Evolutionary conservation across 1,140 invertebrate species (phyloP).

Genomic region (Brachionus plicatilis): DNA sequence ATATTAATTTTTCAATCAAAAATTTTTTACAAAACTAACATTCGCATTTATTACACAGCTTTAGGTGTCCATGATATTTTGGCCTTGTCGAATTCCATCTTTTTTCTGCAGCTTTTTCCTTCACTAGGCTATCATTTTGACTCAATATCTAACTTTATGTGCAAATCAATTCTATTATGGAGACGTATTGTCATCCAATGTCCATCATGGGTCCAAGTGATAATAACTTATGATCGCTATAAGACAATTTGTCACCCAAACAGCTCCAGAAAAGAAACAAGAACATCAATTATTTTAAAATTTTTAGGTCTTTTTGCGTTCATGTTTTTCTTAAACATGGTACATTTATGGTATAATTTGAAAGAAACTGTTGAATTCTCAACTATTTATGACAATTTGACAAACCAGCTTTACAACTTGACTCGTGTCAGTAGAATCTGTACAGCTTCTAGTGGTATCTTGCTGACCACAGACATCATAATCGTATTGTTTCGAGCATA

Average conservation of each 20-base stretch:
- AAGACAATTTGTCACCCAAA: background rate
- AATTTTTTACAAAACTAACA: background rate
- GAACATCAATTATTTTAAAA: background rate
- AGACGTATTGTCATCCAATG: background rate
- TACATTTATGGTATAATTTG: background rate
- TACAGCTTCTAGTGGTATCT: background rate
- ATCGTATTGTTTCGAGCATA: background rate
- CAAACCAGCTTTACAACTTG: background rate
- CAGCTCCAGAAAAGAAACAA: background rate
- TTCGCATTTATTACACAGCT: background rate
- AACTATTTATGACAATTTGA: background rate
- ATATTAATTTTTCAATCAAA: background rate
- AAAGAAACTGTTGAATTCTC: background rate
- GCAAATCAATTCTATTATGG: background rate
- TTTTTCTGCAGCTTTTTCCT: background rate
- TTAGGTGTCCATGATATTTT: background rate
- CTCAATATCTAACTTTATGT: background rate
- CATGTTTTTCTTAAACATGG: background rate
- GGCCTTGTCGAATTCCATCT: background rate
- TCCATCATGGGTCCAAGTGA: constrained; percentile 18
- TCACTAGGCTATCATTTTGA: background rate
- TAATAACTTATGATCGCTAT: background rate
- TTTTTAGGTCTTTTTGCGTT: background rate
- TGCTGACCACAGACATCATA: background rate
- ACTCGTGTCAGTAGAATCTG: background rate